These are phyloP conservation scores for Myioborus melanocephalus DNA, from an alignment of 2,797 vertebrate genomes.

Conservation along the genomic window DNA sequence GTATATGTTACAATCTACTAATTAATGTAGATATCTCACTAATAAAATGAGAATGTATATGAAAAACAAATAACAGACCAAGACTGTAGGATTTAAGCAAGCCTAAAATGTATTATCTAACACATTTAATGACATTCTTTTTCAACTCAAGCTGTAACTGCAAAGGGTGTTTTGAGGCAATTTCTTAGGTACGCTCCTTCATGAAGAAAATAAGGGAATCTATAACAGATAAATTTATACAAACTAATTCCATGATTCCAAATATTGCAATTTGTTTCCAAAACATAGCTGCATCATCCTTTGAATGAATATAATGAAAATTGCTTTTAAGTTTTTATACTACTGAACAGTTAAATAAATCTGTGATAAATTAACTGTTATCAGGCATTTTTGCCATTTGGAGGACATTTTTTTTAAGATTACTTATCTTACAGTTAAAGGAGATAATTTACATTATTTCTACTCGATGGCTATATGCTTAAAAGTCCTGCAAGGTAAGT, in stretches of 20 bases:
- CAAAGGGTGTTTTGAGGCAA: neutral
- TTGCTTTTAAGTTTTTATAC: neutral
- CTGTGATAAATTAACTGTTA: neutral
- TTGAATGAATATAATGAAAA: neutral
- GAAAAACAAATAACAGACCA: neutral
- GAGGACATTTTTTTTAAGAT: neutral
- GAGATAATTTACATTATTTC: neutral
- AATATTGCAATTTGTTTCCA: neutral
- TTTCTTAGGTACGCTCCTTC: neutral
- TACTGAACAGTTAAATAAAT: neutral
- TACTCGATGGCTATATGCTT: neutral
- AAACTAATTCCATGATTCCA: neutral
- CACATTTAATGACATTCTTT: neutral
- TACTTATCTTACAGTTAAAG: neutral
- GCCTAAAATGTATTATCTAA: neutral
- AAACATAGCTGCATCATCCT: neutral
- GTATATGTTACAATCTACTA: neutral
- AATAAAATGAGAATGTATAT: neutral
- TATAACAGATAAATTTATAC: neutral
- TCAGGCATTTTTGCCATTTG: neutral
- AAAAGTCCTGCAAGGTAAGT: neutral
- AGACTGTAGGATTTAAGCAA: neutral
- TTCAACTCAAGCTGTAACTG: neutral
- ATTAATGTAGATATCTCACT: neutral
- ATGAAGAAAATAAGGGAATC: neutral